Base-by-base conservation (phyloP, 2,113 vertebrate genomes). In the Callopanchax toddi region DNA sequence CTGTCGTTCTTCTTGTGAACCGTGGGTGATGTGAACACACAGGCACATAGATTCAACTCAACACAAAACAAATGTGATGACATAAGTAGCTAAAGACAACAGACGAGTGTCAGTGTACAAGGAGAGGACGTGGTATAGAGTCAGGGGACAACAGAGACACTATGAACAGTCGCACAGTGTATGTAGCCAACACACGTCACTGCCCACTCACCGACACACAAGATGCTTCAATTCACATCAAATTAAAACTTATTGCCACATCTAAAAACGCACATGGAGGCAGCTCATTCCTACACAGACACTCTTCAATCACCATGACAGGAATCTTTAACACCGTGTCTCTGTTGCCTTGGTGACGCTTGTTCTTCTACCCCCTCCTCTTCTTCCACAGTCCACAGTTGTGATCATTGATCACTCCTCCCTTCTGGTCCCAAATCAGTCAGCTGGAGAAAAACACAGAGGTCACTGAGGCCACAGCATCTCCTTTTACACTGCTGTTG, bases 301-400 rank as follows among this genome's bases (percentile, higher is more conserved):
- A 66, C 64, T 63, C 51, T 73, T 87, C 66, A 83, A 57, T 83
- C 71, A 70, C 78, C 11, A 53, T 82, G 78, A 87, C 26, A 1
- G 69, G 79, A 75, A 77, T 79, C 53, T 83, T 87, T 82, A 82
- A 81, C 69, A 62, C 71, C 61, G 45, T 70, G 39, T 76, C 39
- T 59, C 53, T 32, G 86, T 86, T 84, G 76, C 86, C 78, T 39
- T 50, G 81, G 83, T 67, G 83, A 87, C 80, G 22, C 17, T 17
- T 63, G 52, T 57, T 51, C 74, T 39, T 45, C 46, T 25, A 9
- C 9, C 23, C 44, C 7, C 12, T n/a, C 15, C 23, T 34, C 5
- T 54, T 49, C 37, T 54, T 60, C 36, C 20, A 59, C 18, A 59
- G 62, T 69, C 55, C 72, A 21, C 16, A 50, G 52, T 64, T 68